Evolutionary conservation across 2,797 vertebrate species (phyloP), one percentile per base, ranked within the genome.

Genomic region (Poeciliopsis presidionis): DNA sequence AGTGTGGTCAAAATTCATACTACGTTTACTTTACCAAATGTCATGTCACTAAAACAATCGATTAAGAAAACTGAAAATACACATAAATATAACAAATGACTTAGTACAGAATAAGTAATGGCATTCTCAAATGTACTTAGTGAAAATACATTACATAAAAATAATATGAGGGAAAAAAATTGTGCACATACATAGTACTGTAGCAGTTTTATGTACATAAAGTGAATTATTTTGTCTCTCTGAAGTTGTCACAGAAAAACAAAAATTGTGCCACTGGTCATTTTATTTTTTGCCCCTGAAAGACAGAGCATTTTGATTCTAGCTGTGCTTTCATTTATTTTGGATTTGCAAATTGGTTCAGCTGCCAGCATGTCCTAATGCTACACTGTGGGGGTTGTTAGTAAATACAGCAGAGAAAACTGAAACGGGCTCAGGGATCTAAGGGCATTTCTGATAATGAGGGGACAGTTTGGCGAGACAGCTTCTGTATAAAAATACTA

Each of bases 381-480:
- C 39, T 33, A 43, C 93, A 87, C 93, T 74, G 77, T 0, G 84
- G 94, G 82, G 67, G 90, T 94, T 88, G 95, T 95, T 95, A 94
- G 84, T 47, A 73, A 79, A 72, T 70, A 79, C 73, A 81, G 73
- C 79, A 63, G 30, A 36, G 30, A 86, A 84, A 79, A 74, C 81
- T 76, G 78, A 82, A 75, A 81, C 4, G 72, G 53, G 20, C 69
- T 72, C 79, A 67, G 45, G 72, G 61, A 82, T 51, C 47, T 49
- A 33, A 16, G 14, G 14, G 51, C 36, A 84, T 6, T 76, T 49
- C 72, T 30, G 73, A 75, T 33, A 70, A 12, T 43, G 67, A 70
- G 41, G 41, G 41, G 25, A n/a, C 43, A 41, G 41, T 39, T 25
- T 25, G 11, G 49, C 39, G 45, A 3, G 1, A 41, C 45, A 80